Conservation (phyloP, 2,797 vertebrate species). For the Myiotriccus ornatus region DNA sequence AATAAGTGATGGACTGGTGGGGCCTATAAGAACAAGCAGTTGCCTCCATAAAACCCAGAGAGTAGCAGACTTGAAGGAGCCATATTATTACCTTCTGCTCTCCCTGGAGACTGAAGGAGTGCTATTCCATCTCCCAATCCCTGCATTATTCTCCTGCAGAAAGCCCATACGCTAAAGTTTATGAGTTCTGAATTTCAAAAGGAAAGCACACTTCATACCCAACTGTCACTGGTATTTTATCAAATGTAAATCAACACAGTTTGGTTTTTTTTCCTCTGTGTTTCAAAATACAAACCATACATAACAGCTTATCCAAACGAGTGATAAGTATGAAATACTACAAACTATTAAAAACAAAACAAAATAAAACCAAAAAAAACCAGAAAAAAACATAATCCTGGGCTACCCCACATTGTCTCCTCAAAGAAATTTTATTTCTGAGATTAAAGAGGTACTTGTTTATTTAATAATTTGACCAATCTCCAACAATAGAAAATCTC, state of each 20-base stretch:
- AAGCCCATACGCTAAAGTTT: background rate
- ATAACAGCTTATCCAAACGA: background rate
- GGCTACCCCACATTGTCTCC: background rate
- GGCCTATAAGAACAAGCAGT: background rate
- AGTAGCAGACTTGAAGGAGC: conserved; percentile 32
- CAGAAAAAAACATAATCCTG: conserved; percentile 1
- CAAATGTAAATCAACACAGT: conserved; percentile 9
- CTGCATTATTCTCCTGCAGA: background rate
- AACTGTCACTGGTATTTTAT: background rate
- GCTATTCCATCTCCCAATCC: background rate
- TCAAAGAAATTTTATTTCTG: background rate
- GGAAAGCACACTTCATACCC: background rate
- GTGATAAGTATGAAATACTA: conserved; percentile 28
- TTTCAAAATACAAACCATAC: conserved; percentile 9
- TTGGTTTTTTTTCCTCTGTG: background rate
- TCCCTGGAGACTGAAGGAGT: background rate
- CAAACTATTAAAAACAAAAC: background rate
- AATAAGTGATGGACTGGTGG: background rate
- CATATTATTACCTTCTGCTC: background rate
- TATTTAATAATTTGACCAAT: background rate
- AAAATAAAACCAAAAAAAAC: background rate
- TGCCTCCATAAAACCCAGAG: background rate
- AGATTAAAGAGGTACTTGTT: background rate
- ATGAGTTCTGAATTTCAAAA: conserved; percentile 33
- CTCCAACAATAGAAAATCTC: background rate